These are phyloP conservation scores for Macaria notata DNA, from an alignment of 2,888 invertebrate genomes.

Conservation along the genomic window DNA sequence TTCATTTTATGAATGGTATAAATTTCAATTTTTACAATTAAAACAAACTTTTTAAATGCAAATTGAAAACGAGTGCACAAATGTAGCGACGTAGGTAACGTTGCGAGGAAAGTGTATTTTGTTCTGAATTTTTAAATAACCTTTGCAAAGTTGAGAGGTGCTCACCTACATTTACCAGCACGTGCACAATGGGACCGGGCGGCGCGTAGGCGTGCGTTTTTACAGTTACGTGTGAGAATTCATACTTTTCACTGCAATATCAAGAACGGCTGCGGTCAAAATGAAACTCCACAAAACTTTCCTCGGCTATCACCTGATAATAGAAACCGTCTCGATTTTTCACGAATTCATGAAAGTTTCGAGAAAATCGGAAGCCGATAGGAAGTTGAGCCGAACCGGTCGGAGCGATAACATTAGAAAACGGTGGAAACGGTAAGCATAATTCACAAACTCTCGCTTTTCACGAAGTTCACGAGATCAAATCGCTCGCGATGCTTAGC, in stretches of 20 bases:
- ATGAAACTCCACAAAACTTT: conserved; percentile 19
- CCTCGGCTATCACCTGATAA: conserved; percentile 16
- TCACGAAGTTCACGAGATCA: conserved; percentile 28
- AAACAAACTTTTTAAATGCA: conserved; percentile 33
- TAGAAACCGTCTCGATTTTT: conserved; percentile 11
- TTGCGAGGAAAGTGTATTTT: conserved; percentile 31
- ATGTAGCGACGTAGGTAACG: conserved; percentile 26
- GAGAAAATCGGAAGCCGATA: conserved; percentile 28
- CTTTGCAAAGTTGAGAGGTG: conserved; percentile 27
- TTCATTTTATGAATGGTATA: too few species aligned
- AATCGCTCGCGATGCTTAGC: conserved; percentile 35
- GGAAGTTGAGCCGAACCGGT: conserved; percentile 25
- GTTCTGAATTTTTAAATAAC: conserved; percentile 36
- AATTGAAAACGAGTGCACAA: conserved; percentile 31
- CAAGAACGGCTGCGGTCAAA: conserved; percentile 13
- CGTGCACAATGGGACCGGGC: conserved; percentile 6
- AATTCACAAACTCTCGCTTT: conserved; percentile 34
- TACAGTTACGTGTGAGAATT: conserved; percentile 22
- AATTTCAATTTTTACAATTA: too few species aligned
- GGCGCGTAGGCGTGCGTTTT: conserved; percentile 18
- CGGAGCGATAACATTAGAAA: conserved; percentile 31
- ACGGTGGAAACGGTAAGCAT: conserved; percentile 33
- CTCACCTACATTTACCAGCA: conserved; percentile 30
- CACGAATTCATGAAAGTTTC: conserved; percentile 29
- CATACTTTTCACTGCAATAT: conserved; percentile 16